These are phyloP conservation scores for Seriola dumerili DNA, from an alignment of 2,113 vertebrate species.

Conservation along the genomic window DNA sequence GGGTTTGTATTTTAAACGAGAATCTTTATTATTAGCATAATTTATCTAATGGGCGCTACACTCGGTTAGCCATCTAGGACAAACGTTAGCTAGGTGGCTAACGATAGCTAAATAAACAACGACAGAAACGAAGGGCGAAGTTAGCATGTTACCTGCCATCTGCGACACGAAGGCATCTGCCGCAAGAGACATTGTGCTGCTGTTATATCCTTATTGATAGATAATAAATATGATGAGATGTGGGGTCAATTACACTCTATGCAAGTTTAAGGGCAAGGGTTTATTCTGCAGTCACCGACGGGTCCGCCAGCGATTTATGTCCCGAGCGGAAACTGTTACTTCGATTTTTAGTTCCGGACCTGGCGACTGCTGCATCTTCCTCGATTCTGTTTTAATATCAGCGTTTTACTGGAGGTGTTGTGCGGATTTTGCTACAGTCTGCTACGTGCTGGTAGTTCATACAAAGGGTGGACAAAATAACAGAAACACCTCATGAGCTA, in stretches of 20 bases:
- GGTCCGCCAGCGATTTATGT: constrained; percentile 47
- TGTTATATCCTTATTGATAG: neutral
- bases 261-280: constrained; percentile 73
- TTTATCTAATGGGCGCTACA: fast-evolving
- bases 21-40: fast-evolving
- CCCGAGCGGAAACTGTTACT: neutral
- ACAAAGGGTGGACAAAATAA: neutral
- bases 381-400: neutral
- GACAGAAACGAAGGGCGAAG: neutral
- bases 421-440: no score
- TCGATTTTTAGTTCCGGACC: constrained; percentile 26
- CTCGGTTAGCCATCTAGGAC: neutral
- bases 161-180: constrained; percentile 87
- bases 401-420: no score
- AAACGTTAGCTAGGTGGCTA: constrained; percentile 8
- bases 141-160: constrained; percentile 81
- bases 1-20: neutral
- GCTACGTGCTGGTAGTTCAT: no score
- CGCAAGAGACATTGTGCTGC: constrained; percentile 83
- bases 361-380: neutral
- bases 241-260: neutral
- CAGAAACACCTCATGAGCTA: neutral
- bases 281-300: constrained; percentile 25
- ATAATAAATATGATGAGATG: neutral
- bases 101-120: neutral